These are phyloP conservation scores for Dromococcyx pavoninus DNA, from an alignment of 2,797 vertebrate genomes.

Conservation along the genomic window DNA sequence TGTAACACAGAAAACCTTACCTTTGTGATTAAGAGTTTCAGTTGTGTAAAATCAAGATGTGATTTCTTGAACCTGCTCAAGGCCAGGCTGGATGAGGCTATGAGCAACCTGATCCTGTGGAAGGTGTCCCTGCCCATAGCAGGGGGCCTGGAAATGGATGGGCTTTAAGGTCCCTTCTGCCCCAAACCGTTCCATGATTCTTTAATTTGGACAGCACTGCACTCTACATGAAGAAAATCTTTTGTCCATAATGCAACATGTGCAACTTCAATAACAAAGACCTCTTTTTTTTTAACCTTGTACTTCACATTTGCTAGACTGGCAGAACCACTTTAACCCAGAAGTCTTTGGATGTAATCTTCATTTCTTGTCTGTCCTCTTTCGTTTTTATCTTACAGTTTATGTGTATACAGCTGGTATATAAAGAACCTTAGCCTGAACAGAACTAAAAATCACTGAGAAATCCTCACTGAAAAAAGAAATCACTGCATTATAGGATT, in stretches of 20 bases:
- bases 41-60: not conserved
- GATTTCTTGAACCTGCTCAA: not conserved
- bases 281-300: not conserved
- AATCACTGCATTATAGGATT: constrained; percentile 51
- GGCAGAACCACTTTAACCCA: not conserved
- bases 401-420: constrained; percentile 7
- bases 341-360: not conserved
- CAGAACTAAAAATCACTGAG: constrained; percentile 39
- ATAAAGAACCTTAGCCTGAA: constrained; percentile 18
- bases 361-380: not conserved
- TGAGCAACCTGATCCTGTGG: too few relatives aligned
- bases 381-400: constrained; percentile 41
- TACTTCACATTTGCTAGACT: not conserved
- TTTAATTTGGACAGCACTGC: not conserved
- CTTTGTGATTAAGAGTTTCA: not conserved
- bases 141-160: too few relatives aligned
- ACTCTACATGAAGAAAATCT: not conserved
- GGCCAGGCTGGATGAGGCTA: too few relatives aligned
- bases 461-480: constrained; percentile 48
- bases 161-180: too few relatives aligned
- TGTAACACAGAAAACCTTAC: not conserved
- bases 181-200: too few relatives aligned
- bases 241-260: not conserved
- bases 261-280: not conserved
- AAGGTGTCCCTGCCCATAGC: too few relatives aligned